Conservation (phyloP, 1,140 invertebrate species). For the Globodera rostochiensis region DNA sequence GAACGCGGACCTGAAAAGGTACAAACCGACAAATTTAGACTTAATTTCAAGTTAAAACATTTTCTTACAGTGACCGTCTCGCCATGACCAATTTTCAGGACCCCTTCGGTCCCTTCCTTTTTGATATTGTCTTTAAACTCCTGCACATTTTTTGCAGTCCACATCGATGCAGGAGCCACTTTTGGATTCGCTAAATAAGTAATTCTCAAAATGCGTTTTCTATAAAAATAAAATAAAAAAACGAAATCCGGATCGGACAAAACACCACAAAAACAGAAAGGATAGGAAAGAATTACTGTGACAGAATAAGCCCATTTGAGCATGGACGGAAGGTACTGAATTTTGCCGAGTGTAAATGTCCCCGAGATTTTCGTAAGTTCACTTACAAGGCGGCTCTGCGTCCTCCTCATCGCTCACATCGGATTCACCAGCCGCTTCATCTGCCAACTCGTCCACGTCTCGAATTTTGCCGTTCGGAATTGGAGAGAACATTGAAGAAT, state of each 20-base stretch:
- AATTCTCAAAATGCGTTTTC: neutral
- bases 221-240: neutral
- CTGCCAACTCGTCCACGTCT: conserved; percentile 38
- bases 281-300: conserved; percentile 55
- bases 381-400: conserved; percentile 40
- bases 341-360: neutral
- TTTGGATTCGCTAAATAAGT: conserved; percentile 60
- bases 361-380: neutral
- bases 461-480: conserved; percentile 42
- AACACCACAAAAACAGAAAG: conserved; percentile 23
- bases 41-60: neutral
- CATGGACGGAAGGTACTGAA: conserved; percentile 62
- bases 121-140: conserved; percentile 75
- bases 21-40: neutral
- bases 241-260: neutral
- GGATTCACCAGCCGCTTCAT: conserved; percentile 22
- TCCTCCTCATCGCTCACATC: conserved; percentile 46
- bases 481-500: neutral
- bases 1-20: conserved; percentile 77
- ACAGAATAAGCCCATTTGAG: conserved; percentile 65
- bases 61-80: conserved; percentile 84
- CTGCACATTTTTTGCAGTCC: conserved; percentile 87
- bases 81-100: conserved; percentile 93
- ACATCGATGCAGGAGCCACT: conserved; percentile 84
- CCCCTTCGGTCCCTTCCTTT: conserved; percentile 83